Conservation (phyloP, 1,140 invertebrate genomes). For the Lordiphosa stackelbergi region DNA sequence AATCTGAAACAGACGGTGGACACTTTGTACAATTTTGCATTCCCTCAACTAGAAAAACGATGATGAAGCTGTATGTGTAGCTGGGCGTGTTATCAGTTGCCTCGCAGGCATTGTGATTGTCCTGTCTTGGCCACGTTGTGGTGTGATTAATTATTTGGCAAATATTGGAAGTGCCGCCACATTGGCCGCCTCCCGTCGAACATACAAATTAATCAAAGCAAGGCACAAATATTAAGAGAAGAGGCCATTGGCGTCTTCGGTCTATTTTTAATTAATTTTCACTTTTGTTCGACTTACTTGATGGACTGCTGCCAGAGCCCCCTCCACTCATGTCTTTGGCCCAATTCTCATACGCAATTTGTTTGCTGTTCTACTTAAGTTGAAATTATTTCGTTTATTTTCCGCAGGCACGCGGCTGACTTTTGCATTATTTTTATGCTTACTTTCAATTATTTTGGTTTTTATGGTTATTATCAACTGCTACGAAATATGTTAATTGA, state of each 20-base stretch:
- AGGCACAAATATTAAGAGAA: conserved; percentile 22
- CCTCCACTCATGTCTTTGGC: no score
- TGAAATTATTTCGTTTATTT: conserved; percentile 12
- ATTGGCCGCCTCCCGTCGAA: conserved; percentile 1
- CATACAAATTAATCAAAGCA: conserved; percentile 36
- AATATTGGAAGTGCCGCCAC: conserved; percentile 51
- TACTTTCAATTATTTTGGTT: conserved; percentile 51
- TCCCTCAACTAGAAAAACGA: conserved; percentile 4
- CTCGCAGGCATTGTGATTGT: conserved; percentile 29
- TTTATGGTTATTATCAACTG: conserved; percentile 41
- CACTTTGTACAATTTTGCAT: no score
- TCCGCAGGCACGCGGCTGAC: neutral
- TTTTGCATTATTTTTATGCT: conserved; percentile 5
- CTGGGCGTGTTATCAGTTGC: conserved; percentile 26
- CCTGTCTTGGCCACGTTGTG: conserved; percentile 44
- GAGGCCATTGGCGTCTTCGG: conserved; percentile 4
- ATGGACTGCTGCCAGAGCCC: conserved; percentile 25
- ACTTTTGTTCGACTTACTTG: conserved; percentile 36
- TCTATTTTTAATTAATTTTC: conserved; percentile 64
- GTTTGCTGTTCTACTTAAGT: conserved; percentile 11
- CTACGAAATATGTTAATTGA: conserved; percentile 64
- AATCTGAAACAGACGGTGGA: conserved; percentile 30
- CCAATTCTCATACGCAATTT: conserved; percentile 10
- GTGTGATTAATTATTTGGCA: conserved; percentile 71
- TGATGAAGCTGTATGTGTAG: conserved; percentile 30